phyloP scores from a whole-genome alignment of 2,113 vertebrate genomes.

The Pomatorhinus ruficollis region DNA sequence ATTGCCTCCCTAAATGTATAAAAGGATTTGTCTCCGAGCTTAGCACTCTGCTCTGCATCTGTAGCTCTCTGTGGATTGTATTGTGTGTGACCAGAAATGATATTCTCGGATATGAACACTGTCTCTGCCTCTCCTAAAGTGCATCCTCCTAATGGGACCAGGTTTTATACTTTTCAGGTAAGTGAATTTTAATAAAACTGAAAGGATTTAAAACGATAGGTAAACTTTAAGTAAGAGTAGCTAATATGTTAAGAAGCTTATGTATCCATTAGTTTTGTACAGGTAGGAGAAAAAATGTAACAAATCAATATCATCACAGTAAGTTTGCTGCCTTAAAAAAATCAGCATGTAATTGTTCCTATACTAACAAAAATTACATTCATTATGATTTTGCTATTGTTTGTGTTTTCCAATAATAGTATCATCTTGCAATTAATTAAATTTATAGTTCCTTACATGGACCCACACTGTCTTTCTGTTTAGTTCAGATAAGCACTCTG shows the following conservation, averaged over 20 bases:
- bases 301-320: not conserved
- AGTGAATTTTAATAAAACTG: slow-evolving; percentile 71
- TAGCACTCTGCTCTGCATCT: slow-evolving; percentile 69
- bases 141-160: slow-evolving; percentile 95
- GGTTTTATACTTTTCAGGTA: slow-evolving; percentile 98
- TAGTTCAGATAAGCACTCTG: not conserved
- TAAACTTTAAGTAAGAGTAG: slow-evolving; percentile 57
- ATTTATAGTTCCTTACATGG: not conserved
- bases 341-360: not conserved
- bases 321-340: slow-evolving; percentile 6
- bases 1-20: slow-evolving; percentile 68
- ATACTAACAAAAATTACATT: slow-evolving; percentile 2
- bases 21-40: slow-evolving; percentile 76
- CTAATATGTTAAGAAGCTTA: slow-evolving; percentile 17
- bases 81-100: slow-evolving; percentile 87
- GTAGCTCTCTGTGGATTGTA: slow-evolving; percentile 82
- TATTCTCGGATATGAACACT: slow-evolving; percentile 96
- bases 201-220: slow-evolving; percentile 18
- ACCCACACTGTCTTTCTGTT: not conserved
- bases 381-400: slow-evolving; percentile 1
- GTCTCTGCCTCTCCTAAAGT: slow-evolving; percentile 94
- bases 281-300: not conserved
- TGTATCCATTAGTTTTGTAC: not conserved
- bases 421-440: not conserved
- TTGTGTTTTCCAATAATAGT: not conserved